A percentile compares a stretch with the other conserved stretches of the same genome.
These are phyloP conservation scores for Ecliptopera silaceata DNA, from an alignment of 2,888 invertebrate species.

Conservation along the genomic window DNA sequence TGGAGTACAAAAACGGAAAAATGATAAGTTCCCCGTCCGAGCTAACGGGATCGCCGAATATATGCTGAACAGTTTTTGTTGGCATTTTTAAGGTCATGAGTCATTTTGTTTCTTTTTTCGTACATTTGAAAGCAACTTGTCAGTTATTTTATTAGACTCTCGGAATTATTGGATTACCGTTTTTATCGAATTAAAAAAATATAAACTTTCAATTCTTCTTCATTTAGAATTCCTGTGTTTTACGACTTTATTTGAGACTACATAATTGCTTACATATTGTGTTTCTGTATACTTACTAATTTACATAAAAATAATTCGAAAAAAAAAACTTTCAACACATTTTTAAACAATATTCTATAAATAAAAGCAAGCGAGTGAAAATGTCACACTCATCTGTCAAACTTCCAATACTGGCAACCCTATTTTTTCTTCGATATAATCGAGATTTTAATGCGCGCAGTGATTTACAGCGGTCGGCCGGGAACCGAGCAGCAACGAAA, in stretches of 20 bases:
- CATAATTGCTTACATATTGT: too few relatives aligned
- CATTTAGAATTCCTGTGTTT: too few relatives aligned
- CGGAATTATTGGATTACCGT: too few relatives aligned
- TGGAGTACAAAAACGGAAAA: constrained; percentile 70
- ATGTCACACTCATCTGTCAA: constrained; percentile 22
- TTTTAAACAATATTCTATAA: not conserved
- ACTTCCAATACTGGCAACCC: constrained; percentile 24
- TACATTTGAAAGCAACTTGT: constrained; percentile 21
- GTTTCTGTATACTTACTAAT: too few relatives aligned
- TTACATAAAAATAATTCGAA: too few relatives aligned
- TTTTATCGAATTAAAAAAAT: too few relatives aligned
- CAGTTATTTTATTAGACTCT: constrained; percentile 15
- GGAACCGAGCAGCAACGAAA: constrained; percentile 65
- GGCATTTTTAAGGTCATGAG: constrained; percentile 2
- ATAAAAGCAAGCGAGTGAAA: not conserved
- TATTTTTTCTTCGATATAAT: constrained; percentile 47
- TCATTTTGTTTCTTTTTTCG: constrained; percentile 8
- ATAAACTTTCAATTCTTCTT: too few relatives aligned
- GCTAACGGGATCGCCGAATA: constrained; percentile 69
- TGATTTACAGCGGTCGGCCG: constrained; percentile 70
- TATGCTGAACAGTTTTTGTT: constrained; percentile 39
- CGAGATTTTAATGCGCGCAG: constrained; percentile 77
- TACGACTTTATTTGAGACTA: too few relatives aligned
- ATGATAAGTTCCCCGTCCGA: constrained; percentile 29
- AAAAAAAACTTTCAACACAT: too few relatives aligned